Evolutionary conservation across 1,140 invertebrate species (phyloP), one percentile per base, ranked within the genome.

Genomic region (Brachystomella parvula): DNA sequence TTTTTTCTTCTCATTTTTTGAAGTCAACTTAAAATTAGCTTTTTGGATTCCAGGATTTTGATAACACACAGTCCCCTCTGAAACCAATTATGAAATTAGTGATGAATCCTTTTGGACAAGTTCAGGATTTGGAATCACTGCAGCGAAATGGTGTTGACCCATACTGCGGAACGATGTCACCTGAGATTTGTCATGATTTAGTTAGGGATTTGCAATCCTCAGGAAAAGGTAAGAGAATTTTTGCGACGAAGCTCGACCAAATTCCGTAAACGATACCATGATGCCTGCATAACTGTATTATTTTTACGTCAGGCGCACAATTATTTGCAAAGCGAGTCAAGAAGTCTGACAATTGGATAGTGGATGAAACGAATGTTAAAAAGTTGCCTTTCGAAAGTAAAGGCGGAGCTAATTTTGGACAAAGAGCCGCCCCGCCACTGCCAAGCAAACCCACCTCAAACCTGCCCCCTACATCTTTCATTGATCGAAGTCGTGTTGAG

Each of bases 271-370:
- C n/a, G n/a, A n/a, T n/a, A n/a, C n/a, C n/a, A n/a, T n/a, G n/a
- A n/a, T n/a, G n/a, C n/a, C n/a, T n/a, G n/a, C n/a, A n/a, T n/a
- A n/a, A n/a, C n/a, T n/a, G n/a, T n/a, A n/a, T n/a, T n/a, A n/a
- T 29, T 26, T 44, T 62, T 9, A 6, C 19, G 3, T 28, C 69
- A 89, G 89, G 89, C 65, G 90, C 89, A 19, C 87, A 89, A 78
- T 82, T 93, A 73, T 93, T 93, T 80, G 89, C 89, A 24, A 92
- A 92, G 76, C 83, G 90, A 56, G 86, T 89, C 75, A 89, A 88
- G 81, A 84, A 86, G 72, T 88, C 88, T 3, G 89, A 92, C 75
- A 89, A 92, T 77, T 94, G 89, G 87, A 83, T 92, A 21, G 87
- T 92, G 21, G 89, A 90, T 72, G 88, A 89, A 76, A 83, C 78